Evolutionary conservation across 2,888 invertebrate species (phyloP).

Genomic region (Cotesia congregata): DNA sequence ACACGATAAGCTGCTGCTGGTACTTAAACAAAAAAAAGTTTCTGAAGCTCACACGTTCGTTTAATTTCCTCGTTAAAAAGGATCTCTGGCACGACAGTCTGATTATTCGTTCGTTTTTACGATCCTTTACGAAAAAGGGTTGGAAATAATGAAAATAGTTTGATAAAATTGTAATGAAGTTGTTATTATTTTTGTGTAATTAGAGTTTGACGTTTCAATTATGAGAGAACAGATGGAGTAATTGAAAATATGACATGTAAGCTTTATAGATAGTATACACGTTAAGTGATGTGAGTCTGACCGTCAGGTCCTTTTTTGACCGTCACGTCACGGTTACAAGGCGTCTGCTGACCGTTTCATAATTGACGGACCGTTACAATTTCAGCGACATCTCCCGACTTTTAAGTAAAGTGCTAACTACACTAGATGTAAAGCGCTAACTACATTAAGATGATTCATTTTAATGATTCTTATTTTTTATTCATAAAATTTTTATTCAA

Average conservation of each 20-base stretch:
- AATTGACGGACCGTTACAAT: too few species aligned
- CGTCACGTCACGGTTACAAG: too few species aligned
- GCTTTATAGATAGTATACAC: too few species aligned
- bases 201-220: background rate
- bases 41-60: conserved; percentile 16
- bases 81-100: conserved; percentile 2
- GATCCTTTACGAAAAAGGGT: background rate
- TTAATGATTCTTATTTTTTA: too few species aligned
- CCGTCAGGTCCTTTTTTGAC: too few species aligned
- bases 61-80: conserved; percentile 19
- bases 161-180: background rate
- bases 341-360: too few species aligned
- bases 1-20: background rate
- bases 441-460: too few species aligned
- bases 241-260: background rate
- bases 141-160: background rate
- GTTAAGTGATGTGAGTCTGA: too few species aligned
- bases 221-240: background rate
- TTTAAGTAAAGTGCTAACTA: too few species aligned
- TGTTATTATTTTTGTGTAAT: background rate
- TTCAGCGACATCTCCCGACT: too few species aligned
- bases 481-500: too few species aligned
- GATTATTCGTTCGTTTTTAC: conserved; percentile 5
- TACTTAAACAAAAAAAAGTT: conserved; percentile 10
- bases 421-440: too few species aligned